These are phyloP conservation scores for Cherax destructor DNA, from an alignment of 1,140 invertebrate species.

Conservation along the genomic window DNA sequence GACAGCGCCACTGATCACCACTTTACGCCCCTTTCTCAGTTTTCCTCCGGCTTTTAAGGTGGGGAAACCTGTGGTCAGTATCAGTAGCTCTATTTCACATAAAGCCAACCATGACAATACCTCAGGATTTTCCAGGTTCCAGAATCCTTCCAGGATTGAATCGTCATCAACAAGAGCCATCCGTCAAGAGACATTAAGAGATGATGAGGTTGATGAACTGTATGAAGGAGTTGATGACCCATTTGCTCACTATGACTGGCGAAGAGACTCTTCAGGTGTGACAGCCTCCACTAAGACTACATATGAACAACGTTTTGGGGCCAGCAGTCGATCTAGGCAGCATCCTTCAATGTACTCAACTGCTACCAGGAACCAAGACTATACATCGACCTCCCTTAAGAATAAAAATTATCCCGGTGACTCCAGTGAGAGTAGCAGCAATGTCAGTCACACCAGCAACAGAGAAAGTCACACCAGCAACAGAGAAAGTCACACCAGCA, in stretches of 20 bases:
- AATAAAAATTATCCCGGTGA: neutral
- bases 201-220: constrained; percentile 35
- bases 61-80: constrained; percentile 52
- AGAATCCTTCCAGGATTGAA: neutral
- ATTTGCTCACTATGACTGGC: constrained; percentile 70
- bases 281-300: constrained; percentile 66
- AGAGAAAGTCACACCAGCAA: neutral
- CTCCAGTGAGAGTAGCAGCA: neutral
- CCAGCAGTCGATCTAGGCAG: neutral
- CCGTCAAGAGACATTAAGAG: constrained; percentile 21
- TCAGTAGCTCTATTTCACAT: constrained; percentile 10
- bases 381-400: constrained; percentile 14
- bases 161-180: constrained; percentile 6
- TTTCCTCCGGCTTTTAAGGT: constrained; percentile 36
- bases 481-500: neutral
- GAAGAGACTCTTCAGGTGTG: constrained; percentile 57
- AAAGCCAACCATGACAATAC: neutral
- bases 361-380: constrained; percentile 34
- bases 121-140: neutral
- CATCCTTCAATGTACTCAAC: neutral
- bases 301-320: constrained; percentile 59
- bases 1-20: constrained; percentile 37
- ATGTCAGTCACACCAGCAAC: neutral
- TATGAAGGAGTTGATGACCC: constrained; percentile 55
- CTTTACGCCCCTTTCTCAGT: constrained; percentile 11